Evolutionary conservation across 30 jellyfish, hydroid and myxozoan genomes (phyloP).

Genomic region (Hydractinia echinata): DNA sequence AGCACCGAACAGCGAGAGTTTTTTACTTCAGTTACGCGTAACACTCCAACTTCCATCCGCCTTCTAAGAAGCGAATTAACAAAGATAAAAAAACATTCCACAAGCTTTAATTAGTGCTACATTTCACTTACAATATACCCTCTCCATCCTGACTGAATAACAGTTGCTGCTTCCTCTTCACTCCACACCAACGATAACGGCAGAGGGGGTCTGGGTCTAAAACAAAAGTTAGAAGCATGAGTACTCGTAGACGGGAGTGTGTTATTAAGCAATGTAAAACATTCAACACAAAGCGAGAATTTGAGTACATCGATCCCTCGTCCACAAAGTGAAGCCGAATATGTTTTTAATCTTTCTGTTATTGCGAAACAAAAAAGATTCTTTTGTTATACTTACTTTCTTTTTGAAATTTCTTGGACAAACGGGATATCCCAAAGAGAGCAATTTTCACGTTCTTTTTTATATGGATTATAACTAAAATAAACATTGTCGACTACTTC

Average conservation of each 20-base stretch:
- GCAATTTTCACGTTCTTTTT: slow-evolving; percentile 34
- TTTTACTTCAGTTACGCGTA: too few relatives aligned
- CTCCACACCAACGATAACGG: slow-evolving; percentile 80
- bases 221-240: not conserved
- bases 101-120: too few relatives aligned
- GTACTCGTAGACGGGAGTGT: not conserved
- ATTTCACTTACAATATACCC: slow-evolving; percentile 63
- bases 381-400: slow-evolving; percentile 34
- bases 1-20: too few relatives aligned
- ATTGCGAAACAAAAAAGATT: not conserved
- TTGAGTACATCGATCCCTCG: not conserved
- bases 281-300: not conserved
- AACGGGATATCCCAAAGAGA: slow-evolving; percentile 86
- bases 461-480: slow-evolving; percentile 66
- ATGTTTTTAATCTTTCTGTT: not conserved
- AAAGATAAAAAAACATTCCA: not conserved
- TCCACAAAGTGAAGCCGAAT: not conserved
- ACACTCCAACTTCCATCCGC: too few relatives aligned
- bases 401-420: slow-evolving; percentile 60
- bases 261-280: not conserved
- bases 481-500: not conserved
- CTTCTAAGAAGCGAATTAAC: not conserved
- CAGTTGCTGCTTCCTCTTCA: slow-evolving; percentile 94
- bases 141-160: slow-evolving; percentile 92
- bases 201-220: slow-evolving; percentile 94